A percentile compares a stretch with the other conserved stretches of the same genome.
These are phyloP conservation scores for Saimiri boliviensis DNA, from an alignment of 2,113 vertebrate species.

Conservation along the genomic window DNA sequence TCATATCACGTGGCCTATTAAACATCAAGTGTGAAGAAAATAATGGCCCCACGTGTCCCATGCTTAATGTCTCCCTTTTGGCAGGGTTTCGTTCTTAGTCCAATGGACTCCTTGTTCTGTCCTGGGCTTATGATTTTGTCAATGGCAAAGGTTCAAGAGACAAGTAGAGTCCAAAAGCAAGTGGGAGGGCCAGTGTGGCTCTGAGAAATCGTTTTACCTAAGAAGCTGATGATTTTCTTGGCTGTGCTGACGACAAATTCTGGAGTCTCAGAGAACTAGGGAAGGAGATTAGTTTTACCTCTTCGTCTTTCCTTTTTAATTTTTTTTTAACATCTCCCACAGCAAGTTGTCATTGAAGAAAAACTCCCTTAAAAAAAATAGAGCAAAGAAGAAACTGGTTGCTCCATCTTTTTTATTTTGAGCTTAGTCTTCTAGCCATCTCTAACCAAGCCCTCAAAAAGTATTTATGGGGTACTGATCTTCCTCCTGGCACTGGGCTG, in stretches of 20 bases:
- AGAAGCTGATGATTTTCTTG: not conserved
- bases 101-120: not conserved
- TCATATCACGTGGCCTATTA: not conserved
- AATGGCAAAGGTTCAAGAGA: not conserved
- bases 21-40: not conserved
- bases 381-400: not conserved
- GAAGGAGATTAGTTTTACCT: not conserved
- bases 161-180: not conserved
- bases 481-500: not conserved
- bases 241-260: not conserved
- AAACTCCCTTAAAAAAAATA: not conserved
- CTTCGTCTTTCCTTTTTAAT: not conserved
- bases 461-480: not conserved
- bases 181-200: too few species aligned
- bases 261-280: not conserved
- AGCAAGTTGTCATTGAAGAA: not conserved
- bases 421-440: not conserved
- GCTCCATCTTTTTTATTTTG: not conserved
- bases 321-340: not conserved
- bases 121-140: not conserved
- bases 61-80: not conserved
- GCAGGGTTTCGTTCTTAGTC: not conserved
- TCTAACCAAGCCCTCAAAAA: not conserved
- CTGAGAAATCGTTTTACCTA: not conserved
- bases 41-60: accelerated